phyloP scores from a whole-genome alignment of 2,888 invertebrate species.

The Neocrepidodera transversa region DNA sequence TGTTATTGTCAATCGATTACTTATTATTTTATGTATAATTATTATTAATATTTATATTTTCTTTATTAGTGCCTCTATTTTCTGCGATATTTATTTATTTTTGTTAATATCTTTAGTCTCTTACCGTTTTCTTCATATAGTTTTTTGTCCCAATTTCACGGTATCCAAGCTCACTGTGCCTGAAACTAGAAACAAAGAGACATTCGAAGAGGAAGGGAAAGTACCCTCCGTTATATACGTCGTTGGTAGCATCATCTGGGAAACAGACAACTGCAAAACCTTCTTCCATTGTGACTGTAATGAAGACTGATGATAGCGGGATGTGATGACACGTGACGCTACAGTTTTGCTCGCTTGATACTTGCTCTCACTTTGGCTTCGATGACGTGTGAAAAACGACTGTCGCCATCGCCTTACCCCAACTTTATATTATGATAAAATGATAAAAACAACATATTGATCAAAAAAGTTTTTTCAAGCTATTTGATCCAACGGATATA shows the following conservation, averaged over 20 bases:
- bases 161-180: not conserved
- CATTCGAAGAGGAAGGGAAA: conserved; percentile 47
- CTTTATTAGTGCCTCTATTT: too few species aligned
- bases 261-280: conserved; percentile 53
- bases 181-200: conserved; percentile 15
- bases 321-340: conserved; percentile 50
- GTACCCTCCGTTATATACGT: conserved; percentile 34
- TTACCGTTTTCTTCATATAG: too few species aligned
- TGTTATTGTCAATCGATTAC: too few species aligned
- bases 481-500: not conserved
- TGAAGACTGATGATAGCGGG: conserved; percentile 59
- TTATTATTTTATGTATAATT: too few species aligned
- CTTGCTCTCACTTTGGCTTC: conserved; percentile 20
- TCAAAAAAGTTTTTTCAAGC: not conserved
- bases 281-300: conserved; percentile 55
- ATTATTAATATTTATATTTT: too few species aligned
- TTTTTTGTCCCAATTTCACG: not conserved
- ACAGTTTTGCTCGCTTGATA: conserved; percentile 28
- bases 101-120: too few species aligned
- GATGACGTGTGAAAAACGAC: conserved; percentile 21
- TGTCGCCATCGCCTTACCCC: not conserved
- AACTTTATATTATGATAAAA: conserved; percentile 11
- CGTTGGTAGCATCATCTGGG: conserved; percentile 51
- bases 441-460: not conserved
- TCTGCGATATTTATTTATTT: too few species aligned